Conservation (phyloP, 2,113 vertebrate genomes). For the Bufo gargarizans region DNA sequence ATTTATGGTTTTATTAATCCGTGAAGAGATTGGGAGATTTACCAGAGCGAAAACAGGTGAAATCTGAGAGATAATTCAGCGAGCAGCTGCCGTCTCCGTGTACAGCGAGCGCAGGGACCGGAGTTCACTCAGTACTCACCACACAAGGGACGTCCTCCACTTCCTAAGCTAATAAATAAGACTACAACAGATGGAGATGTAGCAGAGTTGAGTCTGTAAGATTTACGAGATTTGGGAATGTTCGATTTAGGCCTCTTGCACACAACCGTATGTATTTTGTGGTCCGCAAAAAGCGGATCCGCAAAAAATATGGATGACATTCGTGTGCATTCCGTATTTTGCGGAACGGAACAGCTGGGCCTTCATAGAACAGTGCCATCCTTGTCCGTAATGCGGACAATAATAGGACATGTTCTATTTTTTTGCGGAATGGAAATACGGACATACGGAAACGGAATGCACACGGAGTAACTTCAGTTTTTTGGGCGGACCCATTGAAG, state of each 20-base stretch:
- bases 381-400: no score
- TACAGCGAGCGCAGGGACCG: background rate
- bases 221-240: background rate
- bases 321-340: no score
- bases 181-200: background rate
- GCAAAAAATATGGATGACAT: no score
- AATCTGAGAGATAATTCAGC: slow-evolving; percentile 67
- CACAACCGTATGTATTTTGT: no score
- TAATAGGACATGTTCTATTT: no score
- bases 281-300: no score
- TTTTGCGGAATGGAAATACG: no score
- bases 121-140: background rate
- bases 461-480: no score
- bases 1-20: slow-evolving; percentile 74
- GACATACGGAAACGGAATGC: no score
- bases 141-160: background rate
- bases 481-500: no score
- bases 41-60: slow-evolving; percentile 69
- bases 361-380: no score
- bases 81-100: slow-evolving; percentile 55
- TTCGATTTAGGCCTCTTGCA: background rate
- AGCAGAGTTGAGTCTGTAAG: background rate
- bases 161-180: background rate
- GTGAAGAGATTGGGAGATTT: slow-evolving; percentile 65
- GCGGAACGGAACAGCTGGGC: no score